Percentiles rank a stretch among this genome's conserved stretches.
phyloP scores from a whole-genome alignment of 2,797 vertebrate genomes.

The Lophura swinhoii region DNA sequence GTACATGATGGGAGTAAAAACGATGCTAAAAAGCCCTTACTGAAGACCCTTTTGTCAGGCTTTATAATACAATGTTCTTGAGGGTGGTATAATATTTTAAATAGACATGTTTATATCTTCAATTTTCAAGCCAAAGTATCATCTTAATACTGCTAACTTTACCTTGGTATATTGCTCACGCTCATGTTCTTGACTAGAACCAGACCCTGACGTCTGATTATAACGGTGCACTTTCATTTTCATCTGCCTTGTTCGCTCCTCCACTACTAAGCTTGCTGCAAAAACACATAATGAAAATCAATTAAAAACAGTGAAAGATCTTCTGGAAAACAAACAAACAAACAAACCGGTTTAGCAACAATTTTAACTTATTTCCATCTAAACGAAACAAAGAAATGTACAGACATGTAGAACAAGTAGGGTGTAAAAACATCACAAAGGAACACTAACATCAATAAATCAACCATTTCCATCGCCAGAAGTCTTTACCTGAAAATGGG shows the following conservation, averaged over 20 bases:
- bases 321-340: background rate
- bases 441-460: slow-evolving; percentile 63
- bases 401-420: slow-evolving; percentile 64
- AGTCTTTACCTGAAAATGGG: slow-evolving; percentile 33
- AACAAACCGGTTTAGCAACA: slow-evolving; percentile 59
- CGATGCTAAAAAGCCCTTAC: background rate
- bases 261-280: slow-evolving; percentile 91
- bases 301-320: slow-evolving; percentile 70
- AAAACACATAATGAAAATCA: slow-evolving; percentile 83
- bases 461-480: background rate
- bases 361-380: slow-evolving; percentile 48
- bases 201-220: slow-evolving; percentile 90
- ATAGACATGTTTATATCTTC: background rate
- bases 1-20: background rate
- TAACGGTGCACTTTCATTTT: slow-evolving; percentile 93
- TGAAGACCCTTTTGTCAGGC: background rate
- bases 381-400: slow-evolving; percentile 64
- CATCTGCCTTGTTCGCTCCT: slow-evolving; percentile 92
- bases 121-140: slow-evolving; percentile 52
- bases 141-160: slow-evolving; percentile 70
- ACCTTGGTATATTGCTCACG: slow-evolving; percentile 93
- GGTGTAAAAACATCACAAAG: slow-evolving; percentile 67
- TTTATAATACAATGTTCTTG: background rate
- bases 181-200: slow-evolving; percentile 94
- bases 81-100: background rate